phyloP scores from a whole-genome alignment of 2,113 vertebrate species.

The Drymodes brunneopygia region DNA sequence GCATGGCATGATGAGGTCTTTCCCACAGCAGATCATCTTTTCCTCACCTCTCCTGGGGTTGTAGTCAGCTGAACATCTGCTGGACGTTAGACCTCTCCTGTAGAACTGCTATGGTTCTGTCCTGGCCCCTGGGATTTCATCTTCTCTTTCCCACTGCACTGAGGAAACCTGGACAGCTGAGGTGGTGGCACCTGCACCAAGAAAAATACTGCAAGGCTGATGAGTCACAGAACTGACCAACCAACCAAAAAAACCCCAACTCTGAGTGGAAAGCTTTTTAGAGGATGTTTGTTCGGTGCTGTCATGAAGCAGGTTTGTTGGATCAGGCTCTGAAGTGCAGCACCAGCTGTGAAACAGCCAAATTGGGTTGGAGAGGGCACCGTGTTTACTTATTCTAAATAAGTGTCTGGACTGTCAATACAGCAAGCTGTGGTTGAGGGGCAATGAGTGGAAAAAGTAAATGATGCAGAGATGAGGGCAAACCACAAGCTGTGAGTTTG shows the following conservation, averaged over 20 bases:
- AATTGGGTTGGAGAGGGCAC: not conserved
- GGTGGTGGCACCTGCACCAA: not conserved
- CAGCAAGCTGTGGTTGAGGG: not conserved
- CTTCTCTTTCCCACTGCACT: not conserved
- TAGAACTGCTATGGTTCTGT: not conserved
- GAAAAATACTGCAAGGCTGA: not conserved
- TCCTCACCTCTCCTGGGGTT: not conserved
- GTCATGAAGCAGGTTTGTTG: not conserved
- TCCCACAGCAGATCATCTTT: not conserved
- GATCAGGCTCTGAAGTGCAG: not conserved
- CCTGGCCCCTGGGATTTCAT: not conserved
- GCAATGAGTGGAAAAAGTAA: not conserved
- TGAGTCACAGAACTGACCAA: not conserved
- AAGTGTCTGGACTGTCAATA: not conserved
- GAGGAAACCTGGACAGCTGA: not conserved
- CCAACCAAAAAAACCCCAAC: not conserved
- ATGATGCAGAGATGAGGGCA: not conserved
- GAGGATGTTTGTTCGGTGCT: not conserved
- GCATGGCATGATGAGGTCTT: not conserved
- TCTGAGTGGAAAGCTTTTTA: not conserved
- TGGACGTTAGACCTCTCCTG: not conserved
- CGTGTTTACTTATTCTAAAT: not conserved
- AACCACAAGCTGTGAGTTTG: not conserved
- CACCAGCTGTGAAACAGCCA: not conserved
- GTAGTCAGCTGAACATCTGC: not conserved